Base-by-base conservation (phyloP, 2,888 invertebrate species). In the Tenthredo scrophulariae region DNA sequence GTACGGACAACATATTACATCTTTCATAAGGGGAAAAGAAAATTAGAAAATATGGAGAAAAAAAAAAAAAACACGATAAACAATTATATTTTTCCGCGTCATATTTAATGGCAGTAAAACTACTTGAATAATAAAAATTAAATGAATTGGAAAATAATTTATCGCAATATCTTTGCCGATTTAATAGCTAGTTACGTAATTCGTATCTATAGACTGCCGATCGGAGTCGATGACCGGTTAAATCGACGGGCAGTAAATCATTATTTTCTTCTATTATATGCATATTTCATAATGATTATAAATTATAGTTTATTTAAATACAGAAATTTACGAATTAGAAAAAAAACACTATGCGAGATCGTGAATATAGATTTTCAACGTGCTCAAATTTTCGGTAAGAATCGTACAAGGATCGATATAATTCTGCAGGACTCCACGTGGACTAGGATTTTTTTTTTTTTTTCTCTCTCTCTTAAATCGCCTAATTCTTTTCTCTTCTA, bases 161-260 rank as follows among this genome's bases (percentile, higher is more conserved):
- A n/a, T 26, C 26, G 26, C 62, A 26, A 26, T 62, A 62, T 62
- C 26, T 62, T 26, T 22, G 10, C 10, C 62, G 26, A 26, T 26
- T 62, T 62, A 62, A 26, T 26, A 22, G 15, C 4, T 6, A 67
- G 33, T 67, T 15, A 67, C 67, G 74, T 26, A 22, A 74, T 74
- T 4, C 22, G 7, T n/a, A 26, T 74, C 40, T 40, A 43, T 43
- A 74, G 67, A 67, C 1, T 15, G 4, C 13, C 67, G 13, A 67
- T 67, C 67, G 67, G 43, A 22, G 72, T 74, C 72, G 15, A 74
- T 43, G 43, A 74, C 72, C 72, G 72, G 72, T 74, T 74, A 74
- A 74, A 22, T 37, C 43, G 3, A 74, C 1, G 43, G n/a, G 22
- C 22, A 43, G 10, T 10, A 43, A 22, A 74, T 26, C 10, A 43